Evolutionary conservation across 2,797 vertebrate genomes (phyloP).

Genomic region (Holocentrus rufus): DNA sequence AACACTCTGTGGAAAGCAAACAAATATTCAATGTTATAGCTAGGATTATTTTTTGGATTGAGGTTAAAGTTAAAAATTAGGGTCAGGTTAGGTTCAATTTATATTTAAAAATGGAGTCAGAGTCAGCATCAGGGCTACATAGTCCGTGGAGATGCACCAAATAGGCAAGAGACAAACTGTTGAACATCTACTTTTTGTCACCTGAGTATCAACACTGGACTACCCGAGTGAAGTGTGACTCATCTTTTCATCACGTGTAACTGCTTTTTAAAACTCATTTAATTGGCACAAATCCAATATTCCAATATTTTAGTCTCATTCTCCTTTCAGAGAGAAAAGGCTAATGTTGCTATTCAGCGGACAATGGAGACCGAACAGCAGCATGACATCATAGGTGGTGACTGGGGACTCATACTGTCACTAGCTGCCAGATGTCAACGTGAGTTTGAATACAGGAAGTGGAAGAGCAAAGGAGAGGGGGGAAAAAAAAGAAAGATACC

Average conservation of each 20-base stretch:
- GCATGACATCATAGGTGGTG: slow-evolving; percentile 60
- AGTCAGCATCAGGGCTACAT: no score
- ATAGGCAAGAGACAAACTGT: no score
- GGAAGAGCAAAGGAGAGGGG: slow-evolving; percentile 26
- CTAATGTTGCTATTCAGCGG: slow-evolving; percentile 65
- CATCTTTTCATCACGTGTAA: slow-evolving; percentile 23
- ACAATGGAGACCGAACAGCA: slow-evolving; percentile 65
- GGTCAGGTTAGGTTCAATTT: no score
- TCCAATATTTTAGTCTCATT: slow-evolving; percentile 37
- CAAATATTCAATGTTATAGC: no score
- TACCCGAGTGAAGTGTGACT: no score
- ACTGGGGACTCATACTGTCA: slow-evolving; percentile 54
- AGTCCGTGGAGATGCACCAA: no score
- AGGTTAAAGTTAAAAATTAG: no score
- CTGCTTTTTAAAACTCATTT: slow-evolving; percentile 24
- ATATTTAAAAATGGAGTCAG: no score
- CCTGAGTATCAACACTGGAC: no score
- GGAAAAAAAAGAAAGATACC: slow-evolving; percentile 13
- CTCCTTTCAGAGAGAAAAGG: slow-evolving; percentile 29
- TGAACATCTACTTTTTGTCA: no score
- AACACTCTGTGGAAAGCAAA: no score
- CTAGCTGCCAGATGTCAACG: slow-evolving; percentile 38
- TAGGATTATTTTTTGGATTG: no score
- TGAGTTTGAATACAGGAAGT: slow-evolving; percentile 56
- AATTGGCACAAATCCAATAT: slow-evolving; percentile 43